Base-by-base conservation (phyloP, 2,113 vertebrate species). In the Sorex araneus region DNA sequence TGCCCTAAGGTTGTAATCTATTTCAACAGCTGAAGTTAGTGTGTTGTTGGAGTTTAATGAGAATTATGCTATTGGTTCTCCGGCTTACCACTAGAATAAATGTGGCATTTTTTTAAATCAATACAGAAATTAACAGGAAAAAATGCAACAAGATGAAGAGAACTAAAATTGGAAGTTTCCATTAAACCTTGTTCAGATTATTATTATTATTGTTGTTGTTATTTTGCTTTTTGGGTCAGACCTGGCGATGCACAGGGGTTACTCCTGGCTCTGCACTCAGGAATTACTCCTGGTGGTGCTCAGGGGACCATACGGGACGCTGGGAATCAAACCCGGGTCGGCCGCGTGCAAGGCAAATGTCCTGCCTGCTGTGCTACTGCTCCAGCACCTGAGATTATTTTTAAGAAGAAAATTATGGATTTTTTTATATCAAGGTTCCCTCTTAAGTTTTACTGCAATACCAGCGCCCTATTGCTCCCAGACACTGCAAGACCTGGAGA, bases 111-210 rank as follows among this genome's bases (percentile, higher is more conserved):
- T 84, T 93, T 89, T 57, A 18, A 67, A 92, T 75, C 89, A 84
- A 73, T 80, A 80, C 2, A 89, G 63, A 89, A 64, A 91, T 60
- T 73, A 60, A 23, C 82, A 94, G 78, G 50, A 28, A 43, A 92
- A 94, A 73, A 70, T 70, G 66, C 8, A 70, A 50, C 84, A 57
- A 40, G 67, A 87, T 70, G 16, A 93, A n/a, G 16, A 93, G 27
- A 57, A 91, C 90, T 89, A 91, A 92, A 94, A 84, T 67, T 67
- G 67, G 91, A 73, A 66, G 57, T 64, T 91, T 92, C 76, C 84
- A 47, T 47, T 87, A 84, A 84, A 2, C 19, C 9, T 21, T 57
- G 43, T 57, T 92, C 57, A 79, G 57, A 79, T 75, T 89, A 40
- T 25, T n/a, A n/a, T n/a, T n/a, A n/a, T n/a, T n/a, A n/a, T n/a